Conservation (phyloP, 2,797 vertebrate species). For the Sciurus carolinensis region DNA sequence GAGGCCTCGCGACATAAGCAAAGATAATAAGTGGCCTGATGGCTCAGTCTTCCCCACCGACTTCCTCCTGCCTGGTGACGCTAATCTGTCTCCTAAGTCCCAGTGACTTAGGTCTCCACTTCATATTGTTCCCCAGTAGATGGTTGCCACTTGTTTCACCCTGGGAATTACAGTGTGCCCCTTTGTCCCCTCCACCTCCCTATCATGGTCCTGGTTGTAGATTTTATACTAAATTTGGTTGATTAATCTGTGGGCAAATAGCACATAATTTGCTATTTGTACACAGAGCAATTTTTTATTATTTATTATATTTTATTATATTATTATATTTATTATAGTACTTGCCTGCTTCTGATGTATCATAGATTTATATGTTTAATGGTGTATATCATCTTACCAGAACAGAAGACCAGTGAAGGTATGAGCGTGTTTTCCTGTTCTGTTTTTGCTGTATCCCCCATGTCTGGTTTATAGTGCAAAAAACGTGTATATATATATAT, state of each 20-base stretch:
- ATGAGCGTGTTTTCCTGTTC: background rate
- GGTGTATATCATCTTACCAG: background rate
- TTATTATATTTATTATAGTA: no score
- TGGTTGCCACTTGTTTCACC: no score
- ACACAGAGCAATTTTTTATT: background rate
- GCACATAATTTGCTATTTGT: background rate
- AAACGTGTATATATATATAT: background rate
- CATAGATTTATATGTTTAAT: background rate
- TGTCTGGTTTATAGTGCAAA: background rate
- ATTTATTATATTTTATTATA: background rate
- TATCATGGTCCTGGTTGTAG: fast-evolving
- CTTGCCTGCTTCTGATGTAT: background rate
- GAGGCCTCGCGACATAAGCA: background rate
- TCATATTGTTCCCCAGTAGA: background rate
- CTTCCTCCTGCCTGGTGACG: no score
- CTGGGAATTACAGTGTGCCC: background rate
- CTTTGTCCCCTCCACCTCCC: no score
- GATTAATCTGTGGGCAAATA: background rate
- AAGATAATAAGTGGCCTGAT: background rate
- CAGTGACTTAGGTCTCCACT: background rate
- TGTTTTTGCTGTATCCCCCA: background rate
- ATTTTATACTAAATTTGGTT: background rate
- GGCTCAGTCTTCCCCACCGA: background rate
- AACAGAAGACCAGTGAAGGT: background rate
- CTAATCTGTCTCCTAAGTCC: background rate